Conservation (phyloP, 2,888 invertebrate genomes). For the Kuschelorhynchus macadamiae region DNA sequence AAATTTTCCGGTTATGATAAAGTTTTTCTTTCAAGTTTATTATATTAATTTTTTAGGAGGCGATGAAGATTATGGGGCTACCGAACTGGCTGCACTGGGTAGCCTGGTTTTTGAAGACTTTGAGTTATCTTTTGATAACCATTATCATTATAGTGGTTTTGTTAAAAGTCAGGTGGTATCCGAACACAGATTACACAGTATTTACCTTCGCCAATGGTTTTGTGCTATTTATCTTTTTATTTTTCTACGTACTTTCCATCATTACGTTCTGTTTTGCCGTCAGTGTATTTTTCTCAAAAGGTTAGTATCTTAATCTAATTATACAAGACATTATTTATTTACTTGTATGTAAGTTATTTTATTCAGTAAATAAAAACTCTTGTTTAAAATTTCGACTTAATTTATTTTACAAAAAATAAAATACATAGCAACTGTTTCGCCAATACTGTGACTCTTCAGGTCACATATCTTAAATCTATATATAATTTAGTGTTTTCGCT, state of each 20-base stretch:
- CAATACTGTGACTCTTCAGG: no score
- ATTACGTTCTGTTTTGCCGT: conserved; percentile 86
- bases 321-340: no score
- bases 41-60: conserved; percentile 72
- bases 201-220: conserved; percentile 78
- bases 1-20: no score
- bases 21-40: no score
- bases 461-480: no score
- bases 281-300: conserved; percentile 85
- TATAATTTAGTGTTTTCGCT: no score
- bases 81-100: conserved; percentile 88
- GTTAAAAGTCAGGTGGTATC: conserved; percentile 68
- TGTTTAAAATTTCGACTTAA: no score
- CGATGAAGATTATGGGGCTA: conserved; percentile 93
- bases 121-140: conserved; percentile 76
- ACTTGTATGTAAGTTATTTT: no score
- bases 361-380: no score
- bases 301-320: conserved; percentile 70
- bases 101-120: conserved; percentile 87
- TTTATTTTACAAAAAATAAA: no score
- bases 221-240: conserved; percentile 79
- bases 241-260: conserved; percentile 79
- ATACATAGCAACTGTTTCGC: no score
- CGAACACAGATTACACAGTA: conserved; percentile 71
- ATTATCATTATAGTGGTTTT: conserved; percentile 72